Evolutionary conservation across 2,888 invertebrate species (phyloP).

Genomic region (Plusia festucae): DNA sequence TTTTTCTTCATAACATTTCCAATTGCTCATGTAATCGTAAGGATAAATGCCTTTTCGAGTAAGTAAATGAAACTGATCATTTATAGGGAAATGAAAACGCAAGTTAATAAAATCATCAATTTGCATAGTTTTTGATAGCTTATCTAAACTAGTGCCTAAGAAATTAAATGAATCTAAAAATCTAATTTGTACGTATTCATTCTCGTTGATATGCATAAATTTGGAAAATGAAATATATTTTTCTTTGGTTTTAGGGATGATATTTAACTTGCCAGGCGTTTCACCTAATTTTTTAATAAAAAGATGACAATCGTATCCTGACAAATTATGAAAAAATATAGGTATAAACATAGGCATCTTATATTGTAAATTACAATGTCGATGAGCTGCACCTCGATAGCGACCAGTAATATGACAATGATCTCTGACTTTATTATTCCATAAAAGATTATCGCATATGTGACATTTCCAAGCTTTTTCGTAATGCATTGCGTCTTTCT

Average conservation of each 20-base stretch:
- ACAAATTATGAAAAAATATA: constrained; percentile 37
- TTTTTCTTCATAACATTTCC: constrained; percentile 6
- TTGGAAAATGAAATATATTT: constrained; percentile 1
- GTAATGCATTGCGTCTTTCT: neutral
- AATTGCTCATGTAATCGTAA: constrained; percentile 1
- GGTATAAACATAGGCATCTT: constrained; percentile 25
- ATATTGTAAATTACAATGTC: constrained; percentile 24
- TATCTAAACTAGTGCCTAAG: constrained; percentile 13
- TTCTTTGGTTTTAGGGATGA: neutral
- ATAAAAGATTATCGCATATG: neutral
- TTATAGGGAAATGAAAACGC: neutral
- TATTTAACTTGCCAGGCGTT: neutral
- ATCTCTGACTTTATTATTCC: constrained; percentile 23
- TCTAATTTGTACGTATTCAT: constrained; percentile 16
- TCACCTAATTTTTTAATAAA: constrained; percentile 3
- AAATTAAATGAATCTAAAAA: constrained; percentile 9
- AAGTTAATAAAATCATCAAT: neutral
- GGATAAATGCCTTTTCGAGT: constrained; percentile 10
- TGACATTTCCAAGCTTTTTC: neutral
- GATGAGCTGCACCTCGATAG: constrained; percentile 27
- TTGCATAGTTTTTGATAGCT: neutral
- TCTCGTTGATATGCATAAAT: neutral
- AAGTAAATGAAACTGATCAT: neutral
- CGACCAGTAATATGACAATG: constrained; percentile 29
- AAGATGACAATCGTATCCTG: constrained; percentile 31